These are phyloP conservation scores for Anthoscopus minutus DNA, from an alignment of 2,113 vertebrate genomes.

Conservation along the genomic window DNA sequence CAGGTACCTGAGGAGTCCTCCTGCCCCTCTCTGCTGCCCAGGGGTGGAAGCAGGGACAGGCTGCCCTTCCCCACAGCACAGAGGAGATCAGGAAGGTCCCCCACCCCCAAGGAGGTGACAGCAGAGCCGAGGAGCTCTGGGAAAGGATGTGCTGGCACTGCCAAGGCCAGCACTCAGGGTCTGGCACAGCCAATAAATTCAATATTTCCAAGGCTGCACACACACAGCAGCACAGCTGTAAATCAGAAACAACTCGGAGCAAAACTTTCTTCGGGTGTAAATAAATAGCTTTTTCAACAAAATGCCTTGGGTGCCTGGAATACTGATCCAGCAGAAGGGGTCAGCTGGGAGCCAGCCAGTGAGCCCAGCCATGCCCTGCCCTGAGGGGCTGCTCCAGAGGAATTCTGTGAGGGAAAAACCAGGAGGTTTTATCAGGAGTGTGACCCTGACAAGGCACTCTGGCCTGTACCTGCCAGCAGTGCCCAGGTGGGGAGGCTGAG, in stretches of 20 bases:
- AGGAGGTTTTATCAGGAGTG: neutral
- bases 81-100: accelerated
- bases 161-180: neutral
- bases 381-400: neutral
- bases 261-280: neutral
- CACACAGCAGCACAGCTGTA: slow-evolving; percentile 3
- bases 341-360: neutral
- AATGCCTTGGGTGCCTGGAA: neutral
- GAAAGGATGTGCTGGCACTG: neutral
- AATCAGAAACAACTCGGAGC: slow-evolving; percentile 17
- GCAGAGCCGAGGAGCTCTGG: neutral
- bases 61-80: accelerated
- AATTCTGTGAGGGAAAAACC: neutral
- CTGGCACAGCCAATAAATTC: neutral
- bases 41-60: neutral
- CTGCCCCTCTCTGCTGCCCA: neutral
- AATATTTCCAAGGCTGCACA: neutral
- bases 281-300: slow-evolving; percentile 7
- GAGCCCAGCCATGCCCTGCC: neutral
- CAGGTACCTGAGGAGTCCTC: neutral
- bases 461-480: accelerated
- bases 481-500: neutral
- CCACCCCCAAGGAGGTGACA: accelerated
- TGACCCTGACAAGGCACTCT: accelerated
- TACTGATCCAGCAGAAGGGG: neutral